These are phyloP conservation scores for Plutomurus gul DNA, from an alignment of 1,140 invertebrate genomes.

Conservation along the genomic window DNA sequence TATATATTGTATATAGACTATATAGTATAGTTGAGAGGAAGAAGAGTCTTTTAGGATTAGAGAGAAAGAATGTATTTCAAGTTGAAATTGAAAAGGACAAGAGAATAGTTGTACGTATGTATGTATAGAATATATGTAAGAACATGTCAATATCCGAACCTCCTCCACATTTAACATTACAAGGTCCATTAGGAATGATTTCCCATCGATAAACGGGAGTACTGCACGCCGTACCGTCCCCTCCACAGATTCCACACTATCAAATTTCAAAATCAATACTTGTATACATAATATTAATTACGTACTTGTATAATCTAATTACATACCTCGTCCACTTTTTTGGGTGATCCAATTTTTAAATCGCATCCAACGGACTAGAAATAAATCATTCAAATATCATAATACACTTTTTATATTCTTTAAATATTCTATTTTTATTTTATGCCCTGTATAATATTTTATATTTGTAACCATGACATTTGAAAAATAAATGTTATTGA, in stretches of 20 bases:
- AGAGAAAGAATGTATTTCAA: neutral
- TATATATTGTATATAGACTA: too few species aligned
- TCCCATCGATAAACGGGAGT: slow-evolving; percentile 82
- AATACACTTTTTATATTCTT: neutral
- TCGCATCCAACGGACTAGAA: slow-evolving; percentile 87
- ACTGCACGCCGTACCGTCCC: slow-evolving; percentile 79
- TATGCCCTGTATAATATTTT: too few species aligned
- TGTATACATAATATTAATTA: too few species aligned
- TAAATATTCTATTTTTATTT: too few species aligned
- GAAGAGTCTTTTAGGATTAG: too few species aligned
- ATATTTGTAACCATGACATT: too few species aligned
- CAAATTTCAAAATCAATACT: neutral
- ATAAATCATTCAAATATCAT: slow-evolving; percentile 38
- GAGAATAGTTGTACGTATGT: neutral
- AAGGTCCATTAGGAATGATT: slow-evolving; percentile 75
- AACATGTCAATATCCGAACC: slow-evolving; percentile 65
- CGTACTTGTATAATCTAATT: neutral
- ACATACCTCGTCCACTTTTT: slow-evolving; percentile 72
- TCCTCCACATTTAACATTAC: slow-evolving; percentile 88
- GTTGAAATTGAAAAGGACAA: neutral
- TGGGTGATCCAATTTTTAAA: slow-evolving; percentile 79
- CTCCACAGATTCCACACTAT: slow-evolving; percentile 83
- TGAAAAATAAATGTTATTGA: too few species aligned
- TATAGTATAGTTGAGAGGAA: too few species aligned
- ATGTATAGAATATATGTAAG: neutral